phyloP scores from a whole-genome alignment of 2,113 vertebrate species.

The Datnioides undecimradiatus region DNA sequence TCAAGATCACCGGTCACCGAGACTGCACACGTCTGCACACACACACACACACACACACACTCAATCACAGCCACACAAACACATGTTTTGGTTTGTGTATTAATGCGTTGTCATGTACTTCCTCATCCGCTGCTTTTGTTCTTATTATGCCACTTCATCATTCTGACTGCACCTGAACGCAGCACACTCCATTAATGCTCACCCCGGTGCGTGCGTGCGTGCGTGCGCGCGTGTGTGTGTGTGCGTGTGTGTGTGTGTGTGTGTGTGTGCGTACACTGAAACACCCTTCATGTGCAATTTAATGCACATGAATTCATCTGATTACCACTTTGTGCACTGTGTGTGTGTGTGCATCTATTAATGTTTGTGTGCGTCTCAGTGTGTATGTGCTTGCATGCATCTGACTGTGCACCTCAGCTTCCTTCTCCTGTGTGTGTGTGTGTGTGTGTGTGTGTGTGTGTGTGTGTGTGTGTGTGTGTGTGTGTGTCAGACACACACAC shows the following conservation, averaged over 20 bases:
- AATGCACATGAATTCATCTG: neutral
- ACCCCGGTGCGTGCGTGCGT: too few relatives aligned
- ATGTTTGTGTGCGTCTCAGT: neutral
- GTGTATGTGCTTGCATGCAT: neutral
- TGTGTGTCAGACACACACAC: too few relatives aligned
- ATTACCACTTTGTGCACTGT: too few relatives aligned
- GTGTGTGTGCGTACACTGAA: neutral
- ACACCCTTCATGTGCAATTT: neutral
- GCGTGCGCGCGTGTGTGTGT: slow-evolving; percentile 10
- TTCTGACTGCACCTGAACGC: slow-evolving; percentile 64
- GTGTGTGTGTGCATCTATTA: neutral
- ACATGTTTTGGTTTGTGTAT: slow-evolving; percentile 54
- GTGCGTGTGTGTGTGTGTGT: neutral
- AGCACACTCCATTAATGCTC: slow-evolving; percentile 7
- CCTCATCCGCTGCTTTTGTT: slow-evolving; percentile 63
- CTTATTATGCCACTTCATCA: slow-evolving; percentile 63
- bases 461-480: too few relatives aligned
- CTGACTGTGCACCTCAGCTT: neutral
- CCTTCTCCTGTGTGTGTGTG: neutral
- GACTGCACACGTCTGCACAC: neutral
- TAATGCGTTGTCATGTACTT: slow-evolving; percentile 72
- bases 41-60: neutral
- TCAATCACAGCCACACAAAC: slow-evolving; percentile 41
- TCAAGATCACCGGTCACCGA: slow-evolving; percentile 30
- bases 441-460: too few relatives aligned